phyloP scores from a whole-genome alignment of 2,113 vertebrate species.

The Anser brachyrhynchus region DNA sequence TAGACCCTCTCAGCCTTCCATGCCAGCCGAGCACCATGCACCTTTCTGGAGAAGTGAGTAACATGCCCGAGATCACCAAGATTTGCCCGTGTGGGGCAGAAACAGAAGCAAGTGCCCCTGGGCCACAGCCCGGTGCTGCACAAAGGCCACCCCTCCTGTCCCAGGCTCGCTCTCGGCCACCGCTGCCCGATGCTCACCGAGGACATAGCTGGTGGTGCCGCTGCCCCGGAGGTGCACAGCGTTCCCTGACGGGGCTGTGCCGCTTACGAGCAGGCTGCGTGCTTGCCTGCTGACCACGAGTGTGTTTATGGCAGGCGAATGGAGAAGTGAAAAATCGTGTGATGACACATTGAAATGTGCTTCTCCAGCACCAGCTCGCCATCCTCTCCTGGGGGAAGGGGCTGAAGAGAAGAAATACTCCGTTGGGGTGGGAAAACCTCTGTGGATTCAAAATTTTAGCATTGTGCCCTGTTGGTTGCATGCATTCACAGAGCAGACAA shows the following conservation, averaged over 20 bases:
- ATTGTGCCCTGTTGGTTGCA: neutral
- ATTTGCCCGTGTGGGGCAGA: neutral
- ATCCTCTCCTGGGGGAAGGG: neutral
- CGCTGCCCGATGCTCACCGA: accelerated
- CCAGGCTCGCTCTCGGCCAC: neutral
- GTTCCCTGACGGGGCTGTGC: neutral
- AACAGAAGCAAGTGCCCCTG: neutral
- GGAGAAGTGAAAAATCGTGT: neutral
- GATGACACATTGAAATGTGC: neutral
- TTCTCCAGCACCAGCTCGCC: neutral
- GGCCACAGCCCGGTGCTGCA: neutral
- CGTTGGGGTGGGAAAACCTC: neutral
- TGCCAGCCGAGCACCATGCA: accelerated
- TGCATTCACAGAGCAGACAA: accelerated
- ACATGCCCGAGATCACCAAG: neutral
- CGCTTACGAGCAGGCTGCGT: neutral
- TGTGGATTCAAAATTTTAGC: neutral
- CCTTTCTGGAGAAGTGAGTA: neutral
- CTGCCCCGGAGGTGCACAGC: neutral
- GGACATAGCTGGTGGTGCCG: neutral
- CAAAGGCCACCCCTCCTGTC: neutral
- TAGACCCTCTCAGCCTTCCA: neutral
- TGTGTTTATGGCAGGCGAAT: neutral
- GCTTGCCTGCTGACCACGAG: neutral
- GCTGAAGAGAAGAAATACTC: neutral